Percentiles rank a stretch among this genome's conserved stretches.
Conservation (phyloP, 2,797 vertebrate species). For the Mus spretus region DNA sequence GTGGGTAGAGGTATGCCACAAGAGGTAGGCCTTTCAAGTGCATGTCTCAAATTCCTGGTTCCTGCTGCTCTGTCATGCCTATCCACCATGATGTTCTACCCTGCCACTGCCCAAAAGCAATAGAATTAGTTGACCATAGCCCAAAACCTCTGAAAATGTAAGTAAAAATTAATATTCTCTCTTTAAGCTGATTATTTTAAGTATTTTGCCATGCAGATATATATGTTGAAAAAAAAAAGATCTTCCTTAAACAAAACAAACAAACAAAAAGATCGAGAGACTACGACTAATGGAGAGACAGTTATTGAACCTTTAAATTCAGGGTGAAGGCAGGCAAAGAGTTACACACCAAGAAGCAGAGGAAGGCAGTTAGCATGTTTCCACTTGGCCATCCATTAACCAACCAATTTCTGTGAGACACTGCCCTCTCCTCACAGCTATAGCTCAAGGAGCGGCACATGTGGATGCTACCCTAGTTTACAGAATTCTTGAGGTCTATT, state of each 20-base stretch:
- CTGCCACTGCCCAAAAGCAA: neutral
- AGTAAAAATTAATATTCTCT: neutral
- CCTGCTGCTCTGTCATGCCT: neutral
- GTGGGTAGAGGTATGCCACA: neutral
- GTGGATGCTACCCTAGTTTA: neutral
- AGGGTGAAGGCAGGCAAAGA: neutral
- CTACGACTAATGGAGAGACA: neutral
- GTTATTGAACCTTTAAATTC: neutral
- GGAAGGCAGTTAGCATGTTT: neutral
- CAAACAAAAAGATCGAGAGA: neutral
- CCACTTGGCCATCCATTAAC: too few relatives aligned
- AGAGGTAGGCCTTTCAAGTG: neutral
- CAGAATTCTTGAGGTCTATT: neutral
- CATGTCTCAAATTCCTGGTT: neutral
- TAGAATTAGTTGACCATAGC: too few relatives aligned
- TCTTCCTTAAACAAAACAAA: neutral
- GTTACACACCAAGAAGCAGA: neutral
- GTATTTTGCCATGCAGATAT: neutral
- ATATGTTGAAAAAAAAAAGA: neutral
- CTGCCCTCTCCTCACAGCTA: neutral
- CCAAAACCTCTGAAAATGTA: neutral
- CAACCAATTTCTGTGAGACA: neutral
- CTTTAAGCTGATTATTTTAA: neutral
- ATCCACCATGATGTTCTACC: neutral
- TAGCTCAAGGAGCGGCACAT: neutral